phyloP scores from a whole-genome alignment of 2,797 vertebrate genomes.

The Amazonetta brasiliensis region DNA sequence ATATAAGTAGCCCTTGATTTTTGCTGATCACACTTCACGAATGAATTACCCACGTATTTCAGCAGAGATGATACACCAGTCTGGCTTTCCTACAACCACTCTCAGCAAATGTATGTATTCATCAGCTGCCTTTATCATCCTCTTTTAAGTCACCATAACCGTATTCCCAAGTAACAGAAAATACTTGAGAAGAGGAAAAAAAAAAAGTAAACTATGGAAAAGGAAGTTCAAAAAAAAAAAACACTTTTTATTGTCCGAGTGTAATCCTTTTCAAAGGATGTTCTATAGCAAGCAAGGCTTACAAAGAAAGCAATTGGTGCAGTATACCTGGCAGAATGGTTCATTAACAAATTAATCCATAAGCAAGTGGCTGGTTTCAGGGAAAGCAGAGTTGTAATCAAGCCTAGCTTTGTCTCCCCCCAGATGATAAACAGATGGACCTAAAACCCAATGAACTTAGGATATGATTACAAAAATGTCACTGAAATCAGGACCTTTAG shows the following conservation, averaged over 20 bases:
- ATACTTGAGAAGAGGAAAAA: neutral
- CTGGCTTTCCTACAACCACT: neutral
- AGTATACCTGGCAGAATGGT: neutral
- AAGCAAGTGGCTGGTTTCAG: neutral
- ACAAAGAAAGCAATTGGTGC: neutral
- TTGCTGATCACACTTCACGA: neutral
- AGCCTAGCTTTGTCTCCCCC: neutral
- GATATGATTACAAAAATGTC: neutral
- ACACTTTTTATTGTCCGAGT: neutral
- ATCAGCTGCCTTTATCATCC: neutral
- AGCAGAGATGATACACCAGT: neutral
- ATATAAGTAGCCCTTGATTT: neutral
- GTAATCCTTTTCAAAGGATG: neutral
- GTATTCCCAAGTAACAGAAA: neutral
- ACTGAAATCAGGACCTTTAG: neutral
- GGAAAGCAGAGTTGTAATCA: neutral
- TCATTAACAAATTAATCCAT: neutral
- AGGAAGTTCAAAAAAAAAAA: neutral
- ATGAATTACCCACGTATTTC: neutral
- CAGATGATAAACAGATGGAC: neutral
- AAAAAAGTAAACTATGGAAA: neutral
- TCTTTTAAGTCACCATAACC: neutral
- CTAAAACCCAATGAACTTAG: neutral
- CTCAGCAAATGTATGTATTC: neutral
- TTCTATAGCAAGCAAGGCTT: neutral